phyloP scores from a whole-genome alignment of 2,113 vertebrate genomes.

The Erythrocercus mccallii region DNA sequence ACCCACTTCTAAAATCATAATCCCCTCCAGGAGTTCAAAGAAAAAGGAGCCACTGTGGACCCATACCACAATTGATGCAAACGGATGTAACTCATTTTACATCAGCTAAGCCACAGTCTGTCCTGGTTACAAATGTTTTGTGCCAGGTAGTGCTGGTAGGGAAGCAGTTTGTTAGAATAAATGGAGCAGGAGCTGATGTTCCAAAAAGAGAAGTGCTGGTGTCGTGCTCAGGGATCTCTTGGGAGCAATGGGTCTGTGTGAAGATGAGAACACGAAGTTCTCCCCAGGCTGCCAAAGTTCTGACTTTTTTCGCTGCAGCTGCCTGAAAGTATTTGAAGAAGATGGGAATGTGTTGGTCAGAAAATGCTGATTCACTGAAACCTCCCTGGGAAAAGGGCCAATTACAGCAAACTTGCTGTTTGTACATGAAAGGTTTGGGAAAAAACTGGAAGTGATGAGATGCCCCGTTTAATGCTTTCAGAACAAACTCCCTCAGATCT shows the following conservation, averaged over 20 bases:
- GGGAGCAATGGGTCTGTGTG: neutral
- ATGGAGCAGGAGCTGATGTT: neutral
- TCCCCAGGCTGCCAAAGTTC: neutral
- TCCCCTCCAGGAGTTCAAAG: neutral
- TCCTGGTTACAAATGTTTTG: neutral
- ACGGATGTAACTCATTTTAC: neutral
- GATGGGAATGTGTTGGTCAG: neutral
- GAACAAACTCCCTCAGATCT: neutral
- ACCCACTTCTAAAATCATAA: neutral
- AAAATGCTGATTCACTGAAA: constrained; percentile 36
- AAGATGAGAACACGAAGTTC: neutral
- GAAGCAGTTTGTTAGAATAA: neutral
- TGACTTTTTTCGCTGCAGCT: neutral
- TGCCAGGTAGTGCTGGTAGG: neutral
- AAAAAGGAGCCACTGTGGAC: fast-evolving
- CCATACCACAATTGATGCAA: neutral
- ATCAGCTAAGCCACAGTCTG: neutral
- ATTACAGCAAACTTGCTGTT: neutral
- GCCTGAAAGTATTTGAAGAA: neutral
- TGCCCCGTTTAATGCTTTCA: neutral
- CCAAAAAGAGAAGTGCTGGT: neutral
- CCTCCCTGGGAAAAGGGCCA: neutral
- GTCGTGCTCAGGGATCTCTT: neutral
- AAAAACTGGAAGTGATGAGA: neutral
- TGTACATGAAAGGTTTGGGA: neutral